Conservation (phyloP, 2,113 vertebrate species). For the Strix aluco region DNA sequence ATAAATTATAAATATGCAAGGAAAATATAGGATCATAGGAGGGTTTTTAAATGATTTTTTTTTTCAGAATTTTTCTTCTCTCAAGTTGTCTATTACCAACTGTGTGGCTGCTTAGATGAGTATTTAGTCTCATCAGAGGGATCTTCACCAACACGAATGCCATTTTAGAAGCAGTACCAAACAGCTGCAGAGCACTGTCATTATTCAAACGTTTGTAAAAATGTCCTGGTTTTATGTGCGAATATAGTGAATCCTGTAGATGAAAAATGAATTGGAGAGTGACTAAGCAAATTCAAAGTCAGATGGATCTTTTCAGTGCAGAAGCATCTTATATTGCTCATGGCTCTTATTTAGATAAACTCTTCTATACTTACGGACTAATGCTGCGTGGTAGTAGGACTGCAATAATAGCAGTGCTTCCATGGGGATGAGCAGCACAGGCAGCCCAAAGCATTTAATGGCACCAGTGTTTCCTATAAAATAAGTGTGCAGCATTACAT, state of each 20-base stretch:
- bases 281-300: constrained; percentile 20
- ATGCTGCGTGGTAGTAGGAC: background rate
- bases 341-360: background rate
- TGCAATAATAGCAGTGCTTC: background rate
- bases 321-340: background rate
- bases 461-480: constrained; percentile 38
- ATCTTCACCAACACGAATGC: background rate
- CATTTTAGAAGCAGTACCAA: background rate
- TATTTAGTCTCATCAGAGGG: background rate
- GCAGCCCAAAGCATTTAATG: constrained; percentile 13
- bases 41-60: background rate
- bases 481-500: constrained; percentile 14
- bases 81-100: background rate
- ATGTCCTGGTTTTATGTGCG: background rate
- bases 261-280: constrained; percentile 11
- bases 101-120: background rate
- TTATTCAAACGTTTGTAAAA: background rate
- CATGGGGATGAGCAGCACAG: background rate
- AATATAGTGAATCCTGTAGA: background rate
- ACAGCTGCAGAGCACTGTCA: background rate
- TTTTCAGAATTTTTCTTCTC: background rate
- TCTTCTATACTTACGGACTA: background rate
- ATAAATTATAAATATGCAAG: background rate
- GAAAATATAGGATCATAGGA: background rate
- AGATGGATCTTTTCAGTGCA: background rate